These are phyloP conservation scores for Pteria penguin DNA, from an alignment of 2,888 invertebrate genomes.

Conservation along the genomic window DNA sequence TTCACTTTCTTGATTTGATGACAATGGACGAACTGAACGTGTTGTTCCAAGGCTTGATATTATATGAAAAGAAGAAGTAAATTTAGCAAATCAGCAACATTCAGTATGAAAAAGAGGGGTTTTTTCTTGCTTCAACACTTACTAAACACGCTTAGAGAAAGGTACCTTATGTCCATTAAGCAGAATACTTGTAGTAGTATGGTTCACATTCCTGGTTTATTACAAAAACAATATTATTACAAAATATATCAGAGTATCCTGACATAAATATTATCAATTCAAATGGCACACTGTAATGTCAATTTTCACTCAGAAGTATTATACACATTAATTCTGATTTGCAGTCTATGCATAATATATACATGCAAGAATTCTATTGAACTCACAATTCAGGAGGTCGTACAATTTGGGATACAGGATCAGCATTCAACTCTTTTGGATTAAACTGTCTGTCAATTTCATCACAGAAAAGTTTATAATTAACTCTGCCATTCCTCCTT, in stretches of 20 bases:
- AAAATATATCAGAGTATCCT: no score
- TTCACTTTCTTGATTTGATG: slow-evolving; percentile 66
- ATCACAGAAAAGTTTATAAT: slow-evolving; percentile 78
- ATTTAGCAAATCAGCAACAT: background rate
- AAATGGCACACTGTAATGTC: no score
- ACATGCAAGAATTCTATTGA: no score
- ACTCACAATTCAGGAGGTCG: slow-evolving; percentile 76
- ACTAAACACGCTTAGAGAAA: no score
- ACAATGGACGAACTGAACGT: slow-evolving; percentile 73
- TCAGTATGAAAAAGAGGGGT: background rate
- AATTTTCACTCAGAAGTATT: no score
- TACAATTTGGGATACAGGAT: slow-evolving; percentile 70
- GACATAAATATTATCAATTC: no score
- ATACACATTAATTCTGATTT: no score
- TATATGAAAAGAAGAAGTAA: slow-evolving; percentile 8
- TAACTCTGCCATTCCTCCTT: slow-evolving; percentile 70
- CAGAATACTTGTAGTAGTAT: no score
- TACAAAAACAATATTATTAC: no score
- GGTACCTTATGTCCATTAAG: background rate
- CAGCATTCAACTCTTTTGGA: slow-evolving; percentile 65
- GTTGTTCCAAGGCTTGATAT: slow-evolving; percentile 74
- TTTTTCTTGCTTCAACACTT: background rate
- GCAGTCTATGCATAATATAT: no score
- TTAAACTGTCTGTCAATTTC: slow-evolving; percentile 75
- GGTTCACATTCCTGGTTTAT: no score